Evolutionary conservation across 2,113 vertebrate genomes (phyloP).

Genomic region (Microtus pennsylvanicus): DNA sequence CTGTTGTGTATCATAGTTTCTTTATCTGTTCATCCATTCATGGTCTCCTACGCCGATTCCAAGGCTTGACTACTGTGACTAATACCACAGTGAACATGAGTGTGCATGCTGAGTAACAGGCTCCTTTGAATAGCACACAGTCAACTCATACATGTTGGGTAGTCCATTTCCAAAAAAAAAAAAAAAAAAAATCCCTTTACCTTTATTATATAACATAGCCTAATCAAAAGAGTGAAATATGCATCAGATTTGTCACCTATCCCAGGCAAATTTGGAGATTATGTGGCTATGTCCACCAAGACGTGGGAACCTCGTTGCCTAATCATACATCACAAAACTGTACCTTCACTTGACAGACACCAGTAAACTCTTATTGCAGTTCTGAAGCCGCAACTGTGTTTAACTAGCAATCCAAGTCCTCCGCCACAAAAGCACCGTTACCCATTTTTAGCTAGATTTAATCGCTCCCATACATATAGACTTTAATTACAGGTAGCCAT

Average conservation of each 20-base stretch:
- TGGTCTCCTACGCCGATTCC: neutral
- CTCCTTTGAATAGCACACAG: neutral
- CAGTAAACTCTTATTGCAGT: slow-evolving; percentile 9
- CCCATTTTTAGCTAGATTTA: slow-evolving; percentile 74
- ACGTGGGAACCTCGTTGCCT: neutral
- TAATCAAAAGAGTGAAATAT: neutral
- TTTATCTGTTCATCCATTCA: neutral
- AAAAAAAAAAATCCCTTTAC: slow-evolving; percentile 12
- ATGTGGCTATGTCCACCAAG: neutral
- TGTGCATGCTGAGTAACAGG: neutral
- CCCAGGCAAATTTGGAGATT: neutral
- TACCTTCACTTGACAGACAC: neutral
- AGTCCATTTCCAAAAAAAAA: neutral
- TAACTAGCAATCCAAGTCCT: slow-evolving; percentile 78
- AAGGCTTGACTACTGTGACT: neutral
- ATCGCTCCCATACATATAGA: slow-evolving; percentile 69
- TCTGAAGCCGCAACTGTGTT: slow-evolving; percentile 50
- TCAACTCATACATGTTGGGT: neutral
- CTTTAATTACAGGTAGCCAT: slow-evolving; percentile 80
- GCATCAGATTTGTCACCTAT: neutral
- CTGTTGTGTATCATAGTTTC: neutral
- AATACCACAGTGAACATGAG: too few relatives aligned
- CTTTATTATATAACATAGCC: neutral
- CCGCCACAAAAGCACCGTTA: slow-evolving; percentile 72
- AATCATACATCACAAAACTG: neutral